These are phyloP conservation scores for Acridotheres tristis DNA, from an alignment of 2,797 vertebrate genomes.

Conservation along the genomic window DNA sequence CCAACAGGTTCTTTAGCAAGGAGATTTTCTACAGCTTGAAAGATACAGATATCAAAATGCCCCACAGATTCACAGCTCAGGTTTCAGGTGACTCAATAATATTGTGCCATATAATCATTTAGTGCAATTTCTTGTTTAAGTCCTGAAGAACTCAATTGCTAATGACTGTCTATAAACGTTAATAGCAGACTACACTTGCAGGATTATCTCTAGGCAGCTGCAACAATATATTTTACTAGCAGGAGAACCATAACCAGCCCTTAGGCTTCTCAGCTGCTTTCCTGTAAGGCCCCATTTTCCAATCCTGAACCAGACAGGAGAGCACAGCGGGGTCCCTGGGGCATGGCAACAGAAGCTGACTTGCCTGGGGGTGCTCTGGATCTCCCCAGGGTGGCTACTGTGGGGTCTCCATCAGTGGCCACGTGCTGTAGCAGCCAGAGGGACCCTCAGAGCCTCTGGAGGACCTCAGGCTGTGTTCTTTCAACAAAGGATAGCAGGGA, in stretches of 20 bases:
- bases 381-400: not conserved
- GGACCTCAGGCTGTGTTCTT: not conserved
- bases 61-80: not conserved
- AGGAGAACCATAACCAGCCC: not conserved
- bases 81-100: slow-evolving; percentile 33
- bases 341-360: rapidly evolving
- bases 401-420: not conserved
- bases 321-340: not conserved
- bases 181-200: slow-evolving; percentile 29
- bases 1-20: slow-evolving; percentile 53
- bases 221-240: not conserved
- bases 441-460: not conserved
- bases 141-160: slow-evolving; percentile 31
- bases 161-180: slow-evolving; percentile 22
- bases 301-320: not conserved
- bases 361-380: not conserved
- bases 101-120: not conserved
- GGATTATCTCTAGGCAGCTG: slow-evolving; percentile 5
- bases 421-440: not conserved
- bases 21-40: slow-evolving; percentile 14
- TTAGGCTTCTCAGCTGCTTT: not conserved
- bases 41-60: slow-evolving; percentile 44
- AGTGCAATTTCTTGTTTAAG: not conserved
- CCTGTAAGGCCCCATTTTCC: not conserved
- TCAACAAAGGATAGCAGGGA: not conserved